These are phyloP conservation scores for Encarsia formosa DNA, from an alignment of 2,888 invertebrate genomes.

Conservation along the genomic window DNA sequence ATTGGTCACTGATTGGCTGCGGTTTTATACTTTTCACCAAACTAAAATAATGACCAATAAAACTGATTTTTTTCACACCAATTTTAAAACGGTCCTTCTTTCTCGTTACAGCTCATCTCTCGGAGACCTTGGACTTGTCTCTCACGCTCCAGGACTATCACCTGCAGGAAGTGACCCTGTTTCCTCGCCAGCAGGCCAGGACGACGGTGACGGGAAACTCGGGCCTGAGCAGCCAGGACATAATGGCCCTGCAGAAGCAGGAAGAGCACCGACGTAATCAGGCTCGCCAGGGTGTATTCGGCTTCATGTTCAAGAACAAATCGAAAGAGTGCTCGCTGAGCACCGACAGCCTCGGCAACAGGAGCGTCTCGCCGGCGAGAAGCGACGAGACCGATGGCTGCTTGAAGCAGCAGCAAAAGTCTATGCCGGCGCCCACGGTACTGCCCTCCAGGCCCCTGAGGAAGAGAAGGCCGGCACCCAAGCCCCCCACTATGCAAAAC, in stretches of 20 bases:
- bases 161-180: conserved; percentile 63
- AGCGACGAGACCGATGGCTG: conserved; percentile 56
- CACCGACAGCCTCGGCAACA: conserved; percentile 53
- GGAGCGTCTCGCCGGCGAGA: conserved; percentile 59
- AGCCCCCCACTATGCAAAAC: conserved; percentile 51
- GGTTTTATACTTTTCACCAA: too few relatives aligned
- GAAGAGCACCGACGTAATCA: conserved; percentile 52
- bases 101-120: conserved; percentile 53
- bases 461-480: conserved; percentile 59
- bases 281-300: conserved; percentile 54
- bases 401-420: conserved; percentile 48
- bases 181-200: conserved; percentile 48
- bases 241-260: conserved; percentile 59
- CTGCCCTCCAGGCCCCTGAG: conserved; percentile 55
- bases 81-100: neutral
- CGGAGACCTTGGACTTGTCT: conserved; percentile 58
- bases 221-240: conserved; percentile 53
- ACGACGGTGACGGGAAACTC: neutral
- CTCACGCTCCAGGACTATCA: conserved; percentile 62
- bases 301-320: conserved; percentile 53
- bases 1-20: too few relatives aligned
- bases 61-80: neutral
- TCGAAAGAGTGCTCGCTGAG: conserved; percentile 52
- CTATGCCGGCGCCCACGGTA: conserved; percentile 28
- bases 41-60: too few relatives aligned